These are phyloP conservation scores for Mus caroli DNA, from an alignment of 2,797 vertebrate species.

Conservation along the genomic window DNA sequence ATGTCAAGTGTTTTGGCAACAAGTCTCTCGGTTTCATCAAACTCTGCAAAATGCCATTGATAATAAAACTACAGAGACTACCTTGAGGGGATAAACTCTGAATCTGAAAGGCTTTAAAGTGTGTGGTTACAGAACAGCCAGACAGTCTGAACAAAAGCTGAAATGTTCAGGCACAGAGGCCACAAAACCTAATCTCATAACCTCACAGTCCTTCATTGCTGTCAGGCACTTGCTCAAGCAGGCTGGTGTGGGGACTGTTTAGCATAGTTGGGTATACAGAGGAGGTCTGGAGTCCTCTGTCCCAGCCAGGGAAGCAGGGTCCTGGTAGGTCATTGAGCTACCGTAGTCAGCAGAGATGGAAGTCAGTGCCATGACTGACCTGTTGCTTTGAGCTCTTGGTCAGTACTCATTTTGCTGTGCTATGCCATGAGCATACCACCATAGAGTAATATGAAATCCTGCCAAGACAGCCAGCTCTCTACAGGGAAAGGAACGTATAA, in stretches of 20 bases:
- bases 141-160: not conserved
- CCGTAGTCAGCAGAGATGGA: not conserved
- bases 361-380: not conserved
- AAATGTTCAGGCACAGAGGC: not conserved
- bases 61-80: not conserved
- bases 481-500: not conserved
- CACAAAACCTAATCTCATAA: constrained; percentile 27
- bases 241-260: not conserved
- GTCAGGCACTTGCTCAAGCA: not conserved
- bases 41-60: not conserved
- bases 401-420: not conserved
- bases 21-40: not conserved
- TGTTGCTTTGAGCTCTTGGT: not conserved
- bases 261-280: not conserved
- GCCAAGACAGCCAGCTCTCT: not conserved
- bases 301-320: not conserved
- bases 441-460: not conserved
- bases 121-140: not conserved
- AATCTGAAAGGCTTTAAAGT: not conserved
- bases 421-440: accelerated
- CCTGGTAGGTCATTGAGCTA: not conserved
- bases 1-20: not conserved
- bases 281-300: not conserved
- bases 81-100: constrained; percentile 45
- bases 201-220: not conserved